Base-by-base conservation (phyloP, 2,797 vertebrate genomes). In the Hypotaenidia okinawae region DNA sequence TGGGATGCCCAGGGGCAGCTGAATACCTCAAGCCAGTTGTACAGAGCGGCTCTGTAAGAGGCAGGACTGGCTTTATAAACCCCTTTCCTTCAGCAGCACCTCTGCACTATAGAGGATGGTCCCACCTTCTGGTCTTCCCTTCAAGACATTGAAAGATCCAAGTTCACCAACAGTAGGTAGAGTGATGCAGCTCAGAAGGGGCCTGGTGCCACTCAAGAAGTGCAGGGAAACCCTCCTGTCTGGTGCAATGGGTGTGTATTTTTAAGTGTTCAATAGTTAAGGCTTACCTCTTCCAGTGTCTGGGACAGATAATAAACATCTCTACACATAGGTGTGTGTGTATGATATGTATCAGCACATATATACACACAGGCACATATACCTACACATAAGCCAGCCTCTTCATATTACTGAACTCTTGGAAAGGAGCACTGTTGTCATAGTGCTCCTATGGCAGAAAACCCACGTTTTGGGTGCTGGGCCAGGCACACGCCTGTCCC, bases 401-500 rank as follows among this genome's bases (percentile, higher is more conserved):
- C 33, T 54, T 18, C 5, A 11, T 11, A 43, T 23, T 15, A 27
- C 17, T 45, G 6, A 85, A 6, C 12, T 16, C 63, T 59, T 30
- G 8, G 30, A 59, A 66, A 70, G 52, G 14, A 66, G 1, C 5
- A 2, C 43, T 41, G 30, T 17, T 45, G 13, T 32, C 43, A 2
- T 15, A 21, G 28, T 7, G 2, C 18, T 58, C n/a, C 10, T 0
- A 0, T 4, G 68, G 33, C 32, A 8, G 25, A 69, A 62, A n/a
- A 39, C 15, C 18, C 19, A 14, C 45, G 68, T 7, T 33, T 51
- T 62, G 54, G 32, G 33, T 66, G 52, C 27, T 43, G 47, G 17
- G 23, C 2, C 13, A 27, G 32, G 1, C 9, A 4, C 0, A 1
- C 2, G 0, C 22, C 41, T 22, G 2, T 22, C 11, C 23, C 41